These are phyloP conservation scores for Tetrapedia diversipes DNA, from an alignment of 2,888 invertebrate genomes.

Conservation along the genomic window DNA sequence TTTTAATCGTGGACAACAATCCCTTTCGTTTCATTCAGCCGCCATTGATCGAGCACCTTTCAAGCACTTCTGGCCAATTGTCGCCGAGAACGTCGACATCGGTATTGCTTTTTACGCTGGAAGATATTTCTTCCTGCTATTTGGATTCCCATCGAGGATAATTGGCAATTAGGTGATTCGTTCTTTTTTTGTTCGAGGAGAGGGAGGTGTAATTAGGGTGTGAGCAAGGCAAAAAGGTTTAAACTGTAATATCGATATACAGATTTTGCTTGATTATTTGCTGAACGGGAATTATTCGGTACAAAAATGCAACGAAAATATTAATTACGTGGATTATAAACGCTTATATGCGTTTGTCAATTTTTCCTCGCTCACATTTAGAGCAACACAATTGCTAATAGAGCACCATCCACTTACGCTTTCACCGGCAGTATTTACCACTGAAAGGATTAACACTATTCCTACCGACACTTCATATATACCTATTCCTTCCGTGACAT, in stretches of 20 bases:
- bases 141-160: not conserved
- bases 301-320: too few relatives aligned
- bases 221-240: not conserved
- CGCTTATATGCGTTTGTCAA: too few relatives aligned
- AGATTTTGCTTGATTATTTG: not conserved
- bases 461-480: too few relatives aligned
- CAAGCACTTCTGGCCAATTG: not conserved
- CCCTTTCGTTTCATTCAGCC: conserved; percentile 2
- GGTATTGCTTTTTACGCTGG: not conserved
- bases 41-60: conserved; percentile 4
- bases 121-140: not conserved
- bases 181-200: not conserved
- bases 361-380: too few relatives aligned
- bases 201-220: not conserved
- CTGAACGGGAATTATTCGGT: not conserved
- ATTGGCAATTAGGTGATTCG: not conserved
- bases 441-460: too few relatives aligned
- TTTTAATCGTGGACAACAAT: conserved; percentile 15
- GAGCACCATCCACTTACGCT: too few relatives aligned
- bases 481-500: too few relatives aligned
- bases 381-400: too few relatives aligned
- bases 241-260: not conserved
- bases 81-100: not conserved
- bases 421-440: too few relatives aligned
- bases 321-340: too few relatives aligned